Base-by-base conservation (phyloP, 2,888 invertebrate species). In the Philereme vetulata region DNA sequence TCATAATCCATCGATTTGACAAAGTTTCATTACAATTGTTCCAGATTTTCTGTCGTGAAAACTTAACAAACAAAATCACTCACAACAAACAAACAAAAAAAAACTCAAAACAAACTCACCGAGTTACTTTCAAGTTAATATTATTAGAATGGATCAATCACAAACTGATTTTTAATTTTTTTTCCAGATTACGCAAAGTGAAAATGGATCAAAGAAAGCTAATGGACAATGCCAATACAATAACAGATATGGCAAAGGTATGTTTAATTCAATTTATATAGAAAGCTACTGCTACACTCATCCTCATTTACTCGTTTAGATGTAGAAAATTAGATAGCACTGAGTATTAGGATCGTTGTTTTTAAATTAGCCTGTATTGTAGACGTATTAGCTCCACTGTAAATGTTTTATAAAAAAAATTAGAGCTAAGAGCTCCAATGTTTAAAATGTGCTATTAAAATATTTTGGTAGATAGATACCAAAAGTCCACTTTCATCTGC, bases 161-260 rank as follows among this genome's bases (percentile, higher is more conserved):
- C 21, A 21, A 21, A 21, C 21, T 21, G 21, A 21, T 21, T 21
- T 21, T 21, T 21, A 21, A 21, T 21, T 2, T 21, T 47, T 21
- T 46, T 93, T 93, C 65, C 88, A 99, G 99, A 88, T 95, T 99
- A 92, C 94, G 99, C 83, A 98, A 99, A 94, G 99, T 99, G 67
- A 99, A 99, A 94, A 98, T 99, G 97, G 99, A 99, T 94, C 99
- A 99, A 94, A 95, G 99, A 86, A 99, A 99, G 93, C 93, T 99
- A 77, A 98, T 98, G 96, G 99, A 99, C 89, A 99, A 99, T 86
- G 98, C 99, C 73, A 99, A 98, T 82, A 99, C 99, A 62, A 97
- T 99, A 88, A 98, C 99, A 63, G 99, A 99, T 86, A 99, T 99
- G 97, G 99, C 99, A 78, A 99, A 99, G 96, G 99, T 99, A 95